These are phyloP conservation scores for Piliocolobus tephrosceles DNA, from an alignment of 2,113 vertebrate species.

Conservation along the genomic window DNA sequence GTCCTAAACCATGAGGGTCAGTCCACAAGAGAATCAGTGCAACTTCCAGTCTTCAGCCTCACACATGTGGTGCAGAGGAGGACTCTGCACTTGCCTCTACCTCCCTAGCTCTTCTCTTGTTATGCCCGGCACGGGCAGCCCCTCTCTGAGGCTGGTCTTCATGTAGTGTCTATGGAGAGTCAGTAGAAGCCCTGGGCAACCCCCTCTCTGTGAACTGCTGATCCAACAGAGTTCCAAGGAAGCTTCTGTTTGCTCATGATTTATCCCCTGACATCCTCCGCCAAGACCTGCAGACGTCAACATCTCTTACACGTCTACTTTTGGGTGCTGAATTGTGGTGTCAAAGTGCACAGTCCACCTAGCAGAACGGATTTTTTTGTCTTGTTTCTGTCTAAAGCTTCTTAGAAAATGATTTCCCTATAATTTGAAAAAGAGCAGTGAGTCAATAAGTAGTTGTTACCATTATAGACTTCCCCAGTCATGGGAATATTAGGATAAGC, in stretches of 20 bases:
- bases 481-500: not conserved
- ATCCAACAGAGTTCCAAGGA: not conserved
- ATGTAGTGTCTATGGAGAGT: not conserved
- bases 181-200: no score
- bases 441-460: not conserved
- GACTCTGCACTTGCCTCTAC: rapidly evolving
- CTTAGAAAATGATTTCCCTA: no score
- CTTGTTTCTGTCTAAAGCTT: not conserved
- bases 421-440: not conserved
- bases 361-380: not conserved
- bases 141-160: not conserved
- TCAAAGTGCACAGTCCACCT: not conserved
- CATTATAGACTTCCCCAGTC: no score
- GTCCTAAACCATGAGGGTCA: not conserved
- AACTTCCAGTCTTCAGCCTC: no score
- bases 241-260: not conserved
- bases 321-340: not conserved
- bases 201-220: not conserved
- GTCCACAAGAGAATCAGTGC: rapidly evolving
- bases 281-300: not conserved
- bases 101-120: not conserved
- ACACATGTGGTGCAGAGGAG: rapidly evolving
- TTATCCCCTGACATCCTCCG: not conserved
- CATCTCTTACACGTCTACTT: no score
- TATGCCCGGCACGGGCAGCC: rapidly evolving